Evolutionary conservation across 2,113 vertebrate genomes (phyloP), one percentile per base, ranked within the genome.

Genomic region (Dasyprocta punctata): DNA sequence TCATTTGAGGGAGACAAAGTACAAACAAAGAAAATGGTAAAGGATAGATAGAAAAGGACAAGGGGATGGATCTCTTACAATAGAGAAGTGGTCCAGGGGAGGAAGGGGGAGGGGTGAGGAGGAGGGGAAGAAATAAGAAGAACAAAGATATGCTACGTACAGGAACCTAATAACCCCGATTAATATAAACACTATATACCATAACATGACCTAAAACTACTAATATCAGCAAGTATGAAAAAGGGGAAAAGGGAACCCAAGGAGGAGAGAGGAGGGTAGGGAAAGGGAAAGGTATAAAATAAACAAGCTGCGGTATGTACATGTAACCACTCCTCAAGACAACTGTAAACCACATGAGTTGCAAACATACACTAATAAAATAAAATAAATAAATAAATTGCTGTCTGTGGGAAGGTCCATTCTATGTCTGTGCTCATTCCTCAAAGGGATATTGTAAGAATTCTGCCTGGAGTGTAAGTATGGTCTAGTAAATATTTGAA

Each of bases 401-500:
- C 47, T 78, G 73, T 44, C 30, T 19, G 24, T 6, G 30, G 36
- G 85, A 63, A 85, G 38, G 75, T 7, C n/a, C 60, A 3, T 54
- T 92, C 24, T 0, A 56, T 87, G 52, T 90, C 73, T 54, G 36
- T 41, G 58, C 49, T 78, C 24, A 96, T 90, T 97, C 97, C 89
- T 92, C 61, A 58, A 84, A 97, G 81, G 69, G 41, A 82, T 38
- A 22, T 24, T 78, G 58, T 19, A 17, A 69, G 33, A 90, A 10
- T 83, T 26, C 24, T 33, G n/a, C 94, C 75, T 90, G 38, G 85
- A 97, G 92, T 89, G 60, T 91, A 93, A 85, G 41, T 4, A 10
- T 11, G 56, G 14, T n/a, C 22, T 26, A 90, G 71, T 93, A 93
- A 96, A 90, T 94, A 92, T 92, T 71, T 75, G 86, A 95, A 96